Evolutionary conservation across 2,888 invertebrate species (phyloP), one percentile per base, ranked within the genome.

Genomic region (Eledona agricola): DNA sequence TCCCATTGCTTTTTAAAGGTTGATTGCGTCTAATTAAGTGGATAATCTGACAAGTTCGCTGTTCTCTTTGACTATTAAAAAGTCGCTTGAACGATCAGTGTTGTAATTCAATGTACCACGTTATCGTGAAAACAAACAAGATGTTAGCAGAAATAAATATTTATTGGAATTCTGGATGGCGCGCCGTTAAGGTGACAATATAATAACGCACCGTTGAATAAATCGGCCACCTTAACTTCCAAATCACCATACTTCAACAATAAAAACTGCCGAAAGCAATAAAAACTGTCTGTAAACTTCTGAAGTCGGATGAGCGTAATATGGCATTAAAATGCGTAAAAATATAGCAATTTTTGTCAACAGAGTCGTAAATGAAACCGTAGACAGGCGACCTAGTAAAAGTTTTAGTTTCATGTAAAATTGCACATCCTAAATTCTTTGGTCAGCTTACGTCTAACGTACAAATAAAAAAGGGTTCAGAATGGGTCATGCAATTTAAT

Each of bases 331-430:
- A 46, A 46, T 46, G 46, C 49, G 26, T 38, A 49, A 55, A 59
- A 57, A 57, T 55, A 55, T 59, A 52, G 54, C 57, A 55, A 59
- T 60, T 60, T 59, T 59, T 58, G 61, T 61, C 61, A 61, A 61
- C 58, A 60, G 55, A 55, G 51, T 55, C 56, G 57, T 60, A 59
- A 61, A 61, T 58, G 55, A 55, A 51, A 55, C 47, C 55, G 57
- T 46, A 46, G 40, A 47, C 42, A 16, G 13, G 38, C 35, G 23
- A n/a, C 55, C 51, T 52, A 58, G 52, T 58, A 55, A 55, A 57
- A 58, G 17, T 42, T 52, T 32, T 25, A 11, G 16, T 31, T 31
- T 29, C 22, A 15, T 25, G 22, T 22, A 16, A 6, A 32, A 45
- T 32, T 45, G 32, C 45, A 32, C 45, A 45, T 32, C 32, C 32